Evolutionary conservation across 2,113 vertebrate genomes (phyloP).

Genomic region (Mesitornis unicolor): DNA sequence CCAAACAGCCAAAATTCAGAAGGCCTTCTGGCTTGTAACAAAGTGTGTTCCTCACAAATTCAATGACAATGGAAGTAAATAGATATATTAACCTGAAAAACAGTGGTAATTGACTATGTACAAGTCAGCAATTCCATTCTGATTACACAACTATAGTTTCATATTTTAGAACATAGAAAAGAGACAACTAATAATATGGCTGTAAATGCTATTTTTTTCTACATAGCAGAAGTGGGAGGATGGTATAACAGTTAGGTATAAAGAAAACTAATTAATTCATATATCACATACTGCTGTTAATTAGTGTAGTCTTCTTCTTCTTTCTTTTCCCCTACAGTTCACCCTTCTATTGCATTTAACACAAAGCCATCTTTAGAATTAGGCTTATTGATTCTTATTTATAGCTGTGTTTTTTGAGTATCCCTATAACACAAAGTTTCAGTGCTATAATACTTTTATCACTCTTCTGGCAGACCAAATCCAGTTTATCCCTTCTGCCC

Average conservation of each 20-base stretch:
- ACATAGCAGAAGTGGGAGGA: background rate
- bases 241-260: background rate
- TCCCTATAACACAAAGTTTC: background rate
- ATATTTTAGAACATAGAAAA: background rate
- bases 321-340: background rate
- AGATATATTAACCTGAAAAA: background rate
- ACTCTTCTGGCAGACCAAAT: background rate
- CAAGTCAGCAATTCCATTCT: background rate
- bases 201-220: background rate
- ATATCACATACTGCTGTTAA: background rate
- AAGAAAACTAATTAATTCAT: background rate
- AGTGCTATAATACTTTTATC: background rate
- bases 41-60: background rate
- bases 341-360: background rate
- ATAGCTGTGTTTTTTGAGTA: background rate
- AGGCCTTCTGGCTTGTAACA: background rate
- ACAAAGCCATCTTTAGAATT: background rate
- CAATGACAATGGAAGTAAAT: background rate
- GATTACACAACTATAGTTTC: background rate
- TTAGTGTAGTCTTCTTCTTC: background rate
- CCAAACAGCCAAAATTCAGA: background rate
- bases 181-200: background rate
- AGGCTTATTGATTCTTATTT: background rate
- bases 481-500: background rate
- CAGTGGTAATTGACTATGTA: background rate